Conservation (phyloP, 2,797 vertebrate species). For the Sebastes hubbsi region DNA sequence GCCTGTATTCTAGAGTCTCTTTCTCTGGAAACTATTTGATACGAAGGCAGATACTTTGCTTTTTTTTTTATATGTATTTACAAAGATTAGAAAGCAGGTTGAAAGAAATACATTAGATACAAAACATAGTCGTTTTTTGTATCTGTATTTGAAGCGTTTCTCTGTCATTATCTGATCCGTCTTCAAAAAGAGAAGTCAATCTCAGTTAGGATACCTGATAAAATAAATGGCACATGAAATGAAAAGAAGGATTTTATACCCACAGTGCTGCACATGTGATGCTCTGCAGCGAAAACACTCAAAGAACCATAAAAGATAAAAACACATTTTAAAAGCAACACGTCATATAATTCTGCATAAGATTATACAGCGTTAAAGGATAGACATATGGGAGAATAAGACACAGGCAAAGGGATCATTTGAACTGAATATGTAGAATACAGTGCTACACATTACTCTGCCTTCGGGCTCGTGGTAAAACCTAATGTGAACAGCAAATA, state of each 20-base stretch:
- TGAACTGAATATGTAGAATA: slow-evolving; percentile 23
- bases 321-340: background rate
- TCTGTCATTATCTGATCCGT: background rate
- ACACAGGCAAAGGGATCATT: slow-evolving; percentile 7
- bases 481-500: slow-evolving; percentile 63
- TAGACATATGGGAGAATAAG: background rate
- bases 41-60: background rate
- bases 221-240: background rate
- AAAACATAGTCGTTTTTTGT: background rate
- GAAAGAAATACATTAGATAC: background rate
- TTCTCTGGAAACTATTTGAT: background rate
- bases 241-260: background rate
- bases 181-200: background rate
- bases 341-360: background rate
- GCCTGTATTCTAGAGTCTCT: background rate
- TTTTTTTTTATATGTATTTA: background rate
- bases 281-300: background rate
- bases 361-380: background rate
- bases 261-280: background rate
- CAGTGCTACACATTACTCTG: slow-evolving; percentile 17
- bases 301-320: background rate
- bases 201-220: background rate
- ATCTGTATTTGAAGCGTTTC: background rate
- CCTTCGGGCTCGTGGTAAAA: slow-evolving; percentile 51
- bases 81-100: background rate